Evolutionary conservation across 2,888 invertebrate species (phyloP).

Genomic region (Phyllotreta cruciferae): DNA sequence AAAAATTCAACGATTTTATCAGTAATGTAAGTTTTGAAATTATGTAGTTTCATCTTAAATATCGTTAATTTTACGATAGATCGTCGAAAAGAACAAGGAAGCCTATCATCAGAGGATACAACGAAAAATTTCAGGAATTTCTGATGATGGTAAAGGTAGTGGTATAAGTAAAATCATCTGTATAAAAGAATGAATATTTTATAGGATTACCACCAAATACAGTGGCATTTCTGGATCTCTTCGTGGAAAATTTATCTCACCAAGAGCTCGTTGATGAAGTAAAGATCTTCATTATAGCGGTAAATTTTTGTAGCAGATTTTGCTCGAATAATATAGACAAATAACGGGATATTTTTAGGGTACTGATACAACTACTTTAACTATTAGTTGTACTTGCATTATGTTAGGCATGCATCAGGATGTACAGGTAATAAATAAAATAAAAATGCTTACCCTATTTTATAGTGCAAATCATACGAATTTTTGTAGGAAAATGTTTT

Average conservation of each 20-base stretch:
- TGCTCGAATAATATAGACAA: too few species aligned
- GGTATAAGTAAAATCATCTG: not conserved
- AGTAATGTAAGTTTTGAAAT: constrained; percentile 22
- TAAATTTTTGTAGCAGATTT: constrained; percentile 51
- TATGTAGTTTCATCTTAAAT: not conserved
- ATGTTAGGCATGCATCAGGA: constrained; percentile 42
- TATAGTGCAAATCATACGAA: not conserved
- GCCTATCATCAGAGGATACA: constrained; percentile 3
- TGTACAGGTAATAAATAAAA: constrained; percentile 32
- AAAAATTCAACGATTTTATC: constrained; percentile 20
- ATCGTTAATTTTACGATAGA: constrained; percentile 6
- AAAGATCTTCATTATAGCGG: constrained; percentile 64
- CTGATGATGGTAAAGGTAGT: constrained; percentile 26
- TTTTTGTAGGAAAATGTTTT: not conserved
- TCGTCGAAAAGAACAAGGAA: constrained; percentile 25
- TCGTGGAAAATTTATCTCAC: constrained; percentile 32
- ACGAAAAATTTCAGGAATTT: not conserved
- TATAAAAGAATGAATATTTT: not conserved
- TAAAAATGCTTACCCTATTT: not conserved
- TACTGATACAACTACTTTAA: constrained; percentile 50
- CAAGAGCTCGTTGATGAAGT: constrained; percentile 56
- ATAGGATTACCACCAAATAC: constrained; percentile 8
- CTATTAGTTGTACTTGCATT: constrained; percentile 45
- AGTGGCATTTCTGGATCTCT: constrained; percentile 33
- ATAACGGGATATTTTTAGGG: constrained; percentile 25